These are phyloP conservation scores for Picathartes gymnocephalus DNA, from an alignment of 2,113 vertebrate genomes.

Conservation along the genomic window DNA sequence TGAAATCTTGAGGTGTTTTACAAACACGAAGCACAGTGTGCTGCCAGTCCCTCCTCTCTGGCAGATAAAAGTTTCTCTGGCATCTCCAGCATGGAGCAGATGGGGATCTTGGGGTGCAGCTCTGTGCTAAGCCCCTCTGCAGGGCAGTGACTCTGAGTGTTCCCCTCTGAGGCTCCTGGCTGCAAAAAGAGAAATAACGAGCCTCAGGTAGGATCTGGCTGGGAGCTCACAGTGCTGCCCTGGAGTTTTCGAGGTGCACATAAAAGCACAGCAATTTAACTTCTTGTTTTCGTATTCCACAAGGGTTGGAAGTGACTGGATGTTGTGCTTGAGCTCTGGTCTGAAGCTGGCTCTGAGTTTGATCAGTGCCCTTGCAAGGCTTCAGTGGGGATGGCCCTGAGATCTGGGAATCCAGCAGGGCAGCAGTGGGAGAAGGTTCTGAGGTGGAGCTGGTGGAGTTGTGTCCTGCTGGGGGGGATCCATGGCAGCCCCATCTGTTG, in stretches of 20 bases:
- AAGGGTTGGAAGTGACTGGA: neutral
- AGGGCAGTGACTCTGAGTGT: neutral
- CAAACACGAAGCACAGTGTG: rapidly evolving
- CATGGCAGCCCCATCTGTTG: neutral
- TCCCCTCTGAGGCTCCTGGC: neutral
- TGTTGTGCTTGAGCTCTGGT: neutral
- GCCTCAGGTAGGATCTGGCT: neutral
- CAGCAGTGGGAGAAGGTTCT: neutral
- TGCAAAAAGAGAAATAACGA: neutral
- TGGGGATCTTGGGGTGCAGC: neutral
- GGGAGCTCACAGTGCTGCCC: neutral
- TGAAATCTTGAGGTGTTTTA: no score
- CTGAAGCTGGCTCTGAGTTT: neutral
- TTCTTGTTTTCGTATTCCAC: rapidly evolving
- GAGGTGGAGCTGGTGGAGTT: neutral
- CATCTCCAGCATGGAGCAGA: neutral
- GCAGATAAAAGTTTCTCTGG: neutral
- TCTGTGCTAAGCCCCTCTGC: neutral
- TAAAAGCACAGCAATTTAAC: neutral
- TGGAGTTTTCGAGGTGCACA: neutral
- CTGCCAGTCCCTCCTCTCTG: neutral
- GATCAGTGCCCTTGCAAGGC: neutral
- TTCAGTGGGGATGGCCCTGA: neutral
- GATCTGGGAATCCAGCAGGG: neutral
- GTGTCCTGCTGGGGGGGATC: neutral